Base-by-base conservation (phyloP, 2,113 vertebrate genomes). In the Cariama cristata region DNA sequence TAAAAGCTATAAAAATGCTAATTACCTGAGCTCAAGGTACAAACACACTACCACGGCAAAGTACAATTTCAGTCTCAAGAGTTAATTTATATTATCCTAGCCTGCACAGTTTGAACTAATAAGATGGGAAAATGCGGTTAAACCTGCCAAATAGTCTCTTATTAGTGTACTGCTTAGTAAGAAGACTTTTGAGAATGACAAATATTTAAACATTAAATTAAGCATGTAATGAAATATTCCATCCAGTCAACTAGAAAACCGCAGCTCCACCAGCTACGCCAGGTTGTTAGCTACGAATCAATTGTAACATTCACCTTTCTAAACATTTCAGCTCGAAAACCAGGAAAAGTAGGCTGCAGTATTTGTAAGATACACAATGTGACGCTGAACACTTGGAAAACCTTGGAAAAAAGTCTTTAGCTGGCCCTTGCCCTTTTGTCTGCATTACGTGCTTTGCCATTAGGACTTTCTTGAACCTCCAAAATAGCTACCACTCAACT, bases 1-100 rank as follows among this genome's bases (percentile, higher is more conserved):
- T 96, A 95, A 95, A 90, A 90, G 85, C 94, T 96, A 95, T 97
- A 94, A 95, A 97, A 80, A 89, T 97, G 93, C 85, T 96, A 96
- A 97, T 97, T 92, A 83, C 75, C 40, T 81, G 58, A 88, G 79
- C 58, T 73, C 44, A 82, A 38, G 88, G 23, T 86, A 96, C 79
- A 96, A 94, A 94, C 88, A 96, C 27, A 79, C 52, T 60, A 75
- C 79, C 24, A 16, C 53, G 69, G 56, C 66, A 49, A 74, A 94
- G 55, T 35, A 62, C 60, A 81, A 72, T 84, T 92, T 81, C 68
- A 76, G 88, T 91, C 81, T 94, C 47, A 92, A 88, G 62, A 96
- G 73, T 97, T 95, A 96, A 95, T 93, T 82, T 86, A 40, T 55
- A 79, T 88, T 77, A 60, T 49, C 72, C 85, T 86, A 10, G 53